These are phyloP conservation scores for Pocillopora meandrina DNA, from an alignment of 92 coral and sea anemone genomes.

Conservation along the genomic window DNA sequence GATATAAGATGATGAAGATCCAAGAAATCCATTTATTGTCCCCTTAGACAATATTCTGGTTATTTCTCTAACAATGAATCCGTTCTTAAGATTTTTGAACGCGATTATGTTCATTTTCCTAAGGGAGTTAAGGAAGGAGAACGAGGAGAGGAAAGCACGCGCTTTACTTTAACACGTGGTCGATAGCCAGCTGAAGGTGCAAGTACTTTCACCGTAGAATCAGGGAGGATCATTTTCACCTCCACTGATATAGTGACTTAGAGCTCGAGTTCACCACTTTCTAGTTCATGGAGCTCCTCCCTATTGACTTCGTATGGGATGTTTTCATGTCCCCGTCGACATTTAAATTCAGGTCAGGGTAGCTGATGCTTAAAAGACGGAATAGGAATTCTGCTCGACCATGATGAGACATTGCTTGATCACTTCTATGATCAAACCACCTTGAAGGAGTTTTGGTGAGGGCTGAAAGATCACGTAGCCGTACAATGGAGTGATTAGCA, in stretches of 20 bases:
- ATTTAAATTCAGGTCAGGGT: slow-evolving; percentile 46
- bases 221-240: neutral
- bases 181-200: neutral
- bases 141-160: too few relatives aligned
- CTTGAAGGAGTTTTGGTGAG: neutral
- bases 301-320: slow-evolving; percentile 6
- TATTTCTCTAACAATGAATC: too few relatives aligned
- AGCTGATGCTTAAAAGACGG: slow-evolving; percentile 39
- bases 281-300: slow-evolving; percentile 27
- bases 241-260: neutral
- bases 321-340: neutral
- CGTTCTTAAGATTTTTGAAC: too few relatives aligned
- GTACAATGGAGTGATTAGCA: neutral
- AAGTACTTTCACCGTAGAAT: neutral
- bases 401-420: slow-evolving; percentile 29
- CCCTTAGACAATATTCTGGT: too few relatives aligned
- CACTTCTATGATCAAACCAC: slow-evolving; percentile 29
- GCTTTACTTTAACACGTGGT: too few relatives aligned
- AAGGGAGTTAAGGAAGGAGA: too few relatives aligned
- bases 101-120: too few relatives aligned
- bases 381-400: neutral
- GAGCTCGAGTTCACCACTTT: neutral
- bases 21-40: too few relatives aligned
- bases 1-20: too few relatives aligned
- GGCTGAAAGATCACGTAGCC: slow-evolving; percentile 25